Evolutionary conservation across 2,888 invertebrate genomes (phyloP).

Genomic region (Cryptus viduatorius): DNA sequence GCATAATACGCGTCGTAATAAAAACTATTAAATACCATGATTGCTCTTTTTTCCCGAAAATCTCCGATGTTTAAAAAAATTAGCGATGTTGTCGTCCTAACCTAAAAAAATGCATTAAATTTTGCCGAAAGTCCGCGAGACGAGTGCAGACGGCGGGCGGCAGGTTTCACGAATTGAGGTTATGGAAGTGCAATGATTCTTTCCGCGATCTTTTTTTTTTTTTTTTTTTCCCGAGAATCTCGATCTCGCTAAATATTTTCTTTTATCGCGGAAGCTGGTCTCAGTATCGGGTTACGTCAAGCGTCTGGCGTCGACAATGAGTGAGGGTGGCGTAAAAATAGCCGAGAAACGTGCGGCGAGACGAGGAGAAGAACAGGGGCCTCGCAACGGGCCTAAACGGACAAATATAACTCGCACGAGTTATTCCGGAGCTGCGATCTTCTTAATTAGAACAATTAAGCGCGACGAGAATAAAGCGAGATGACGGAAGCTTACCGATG

Average conservation of each 20-base stretch:
- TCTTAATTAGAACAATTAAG: slow-evolving; percentile 83
- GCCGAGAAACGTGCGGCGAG: slow-evolving; percentile 70
- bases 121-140: too few relatives aligned
- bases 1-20: background rate
- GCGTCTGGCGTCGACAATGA: slow-evolving; percentile 70
- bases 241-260: slow-evolving; percentile 12
- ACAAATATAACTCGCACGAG: slow-evolving; percentile 80
- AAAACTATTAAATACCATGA: background rate
- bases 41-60: background rate
- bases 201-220: background rate
- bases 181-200: too few relatives aligned
- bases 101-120: too few relatives aligned
- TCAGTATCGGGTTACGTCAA: slow-evolving; percentile 65
- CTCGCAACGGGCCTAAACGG: slow-evolving; percentile 71
- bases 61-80: too few relatives aligned
- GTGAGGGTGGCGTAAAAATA: slow-evolving; percentile 75
- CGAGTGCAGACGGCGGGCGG: too few relatives aligned
- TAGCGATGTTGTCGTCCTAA: too few relatives aligned
- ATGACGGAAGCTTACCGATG: slow-evolving; percentile 73
- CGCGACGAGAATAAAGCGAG: slow-evolving; percentile 78
- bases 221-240: background rate
- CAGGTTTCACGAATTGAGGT: too few relatives aligned
- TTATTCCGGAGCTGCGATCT: slow-evolving; percentile 80
- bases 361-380: slow-evolving; percentile 58
- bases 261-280: slow-evolving; percentile 64